Conservation (phyloP, 2,888 invertebrate genomes). For the Agrypnus murinus region DNA sequence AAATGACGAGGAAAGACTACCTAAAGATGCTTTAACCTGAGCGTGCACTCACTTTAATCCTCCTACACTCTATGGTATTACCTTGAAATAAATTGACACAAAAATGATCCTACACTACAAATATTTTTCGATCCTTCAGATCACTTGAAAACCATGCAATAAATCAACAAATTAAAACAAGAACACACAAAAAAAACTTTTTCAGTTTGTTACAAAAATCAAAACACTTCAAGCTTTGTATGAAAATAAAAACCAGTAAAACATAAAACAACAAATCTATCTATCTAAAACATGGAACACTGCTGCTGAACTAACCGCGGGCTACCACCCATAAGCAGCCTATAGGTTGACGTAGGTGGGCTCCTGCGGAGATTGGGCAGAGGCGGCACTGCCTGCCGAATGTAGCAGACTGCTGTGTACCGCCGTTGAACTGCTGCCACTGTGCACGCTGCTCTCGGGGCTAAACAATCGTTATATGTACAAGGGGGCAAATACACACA, state of each 20-base stretch:
- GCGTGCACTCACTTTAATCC: no score
- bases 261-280: slow-evolving; percentile 54
- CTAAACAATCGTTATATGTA: slow-evolving; percentile 72
- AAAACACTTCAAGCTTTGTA: slow-evolving; percentile 43
- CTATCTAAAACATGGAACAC: slow-evolving; percentile 65
- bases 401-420: slow-evolving; percentile 70
- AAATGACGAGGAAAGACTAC: no score
- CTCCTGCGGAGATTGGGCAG: slow-evolving; percentile 85
- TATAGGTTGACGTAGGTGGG: slow-evolving; percentile 93
- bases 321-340: slow-evolving; percentile 49
- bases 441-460: slow-evolving; percentile 70
- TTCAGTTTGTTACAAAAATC: slow-evolving; percentile 13
- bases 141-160: slow-evolving; percentile 25
- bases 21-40: no score
- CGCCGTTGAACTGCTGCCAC: slow-evolving; percentile 67
- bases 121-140: neutral
- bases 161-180: slow-evolving; percentile 36
- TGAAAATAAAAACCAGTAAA: no score
- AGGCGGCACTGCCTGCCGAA: slow-evolving; percentile 74
- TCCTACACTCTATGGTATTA: no score
- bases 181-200: slow-evolving; percentile 47
- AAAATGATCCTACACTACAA: no score
- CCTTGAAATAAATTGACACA: no score
- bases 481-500: slow-evolving; percentile 67
- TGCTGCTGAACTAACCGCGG: slow-evolving; percentile 71